These are phyloP conservation scores for Malthinus flaveolus DNA, from an alignment of 2,888 invertebrate genomes.

Conservation along the genomic window DNA sequence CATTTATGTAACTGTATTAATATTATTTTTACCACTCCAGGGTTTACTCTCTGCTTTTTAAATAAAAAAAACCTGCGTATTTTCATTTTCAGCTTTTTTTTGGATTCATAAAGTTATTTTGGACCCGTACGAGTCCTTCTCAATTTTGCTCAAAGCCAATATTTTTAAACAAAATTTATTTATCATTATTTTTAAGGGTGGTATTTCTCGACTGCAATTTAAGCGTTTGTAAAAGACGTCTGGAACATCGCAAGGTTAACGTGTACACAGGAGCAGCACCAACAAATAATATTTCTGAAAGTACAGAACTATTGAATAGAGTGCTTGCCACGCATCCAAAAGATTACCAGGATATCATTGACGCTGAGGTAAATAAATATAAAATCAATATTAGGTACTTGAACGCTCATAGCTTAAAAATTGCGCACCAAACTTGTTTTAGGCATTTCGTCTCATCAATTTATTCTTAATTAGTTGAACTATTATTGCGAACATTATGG, in stretches of 20 bases:
- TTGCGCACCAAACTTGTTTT: neutral
- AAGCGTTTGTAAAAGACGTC: constrained; percentile 47
- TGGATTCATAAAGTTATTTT: no score
- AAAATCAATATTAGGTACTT: neutral
- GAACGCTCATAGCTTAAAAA: neutral
- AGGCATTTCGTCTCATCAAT: no score
- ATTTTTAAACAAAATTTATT: no score
- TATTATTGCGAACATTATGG: constrained; percentile 53
- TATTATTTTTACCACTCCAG: no score
- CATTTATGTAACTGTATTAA: no score
- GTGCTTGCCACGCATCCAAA: constrained; percentile 46
- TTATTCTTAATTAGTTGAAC: constrained; percentile 36
- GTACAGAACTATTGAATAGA: constrained; percentile 34
- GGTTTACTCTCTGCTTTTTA: no score
- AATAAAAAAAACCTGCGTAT: no score
- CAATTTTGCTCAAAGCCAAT: neutral
- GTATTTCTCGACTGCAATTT: constrained; percentile 52
- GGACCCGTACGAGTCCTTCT: no score
- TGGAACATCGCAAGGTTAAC: constrained; percentile 43
- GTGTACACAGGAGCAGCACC: constrained; percentile 44
- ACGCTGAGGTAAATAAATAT: constrained; percentile 43
- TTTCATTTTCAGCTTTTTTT: no score
- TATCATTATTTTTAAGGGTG: constrained; percentile 37
- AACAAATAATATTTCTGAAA: constrained; percentile 37
- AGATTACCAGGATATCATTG: constrained; percentile 43